Evolutionary conservation across 2,797 vertebrate species (phyloP).

Genomic region (Paramormyrops hopkinsi): DNA sequence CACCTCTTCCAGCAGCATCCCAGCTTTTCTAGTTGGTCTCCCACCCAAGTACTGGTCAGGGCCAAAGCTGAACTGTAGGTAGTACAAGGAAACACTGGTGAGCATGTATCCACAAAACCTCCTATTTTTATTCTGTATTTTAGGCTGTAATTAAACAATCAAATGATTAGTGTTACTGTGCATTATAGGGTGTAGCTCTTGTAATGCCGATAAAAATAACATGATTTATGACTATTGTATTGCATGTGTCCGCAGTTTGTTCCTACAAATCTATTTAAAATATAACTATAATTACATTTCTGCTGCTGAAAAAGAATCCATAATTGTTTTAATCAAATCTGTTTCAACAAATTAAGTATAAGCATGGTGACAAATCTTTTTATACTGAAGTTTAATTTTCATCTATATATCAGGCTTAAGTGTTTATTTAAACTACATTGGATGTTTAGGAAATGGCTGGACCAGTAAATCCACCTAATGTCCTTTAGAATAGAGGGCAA

Average conservation of each 20-base stretch:
- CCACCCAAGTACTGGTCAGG: not conserved
- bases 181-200: conserved; percentile 6
- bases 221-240: not conserved
- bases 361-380: conserved; percentile 1
- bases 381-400: not conserved
- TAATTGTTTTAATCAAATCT: not conserved
- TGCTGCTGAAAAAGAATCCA: not conserved
- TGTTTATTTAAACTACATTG: not conserved
- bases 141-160: not conserved
- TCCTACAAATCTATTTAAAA: not conserved
- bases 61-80: not conserved
- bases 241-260: not conserved
- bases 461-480: not conserved
- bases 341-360: conserved; percentile 6
- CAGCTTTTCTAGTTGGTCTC: not conserved
- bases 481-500: not conserved
- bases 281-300: conserved; percentile 2
- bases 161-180: not conserved
- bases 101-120: not conserved
- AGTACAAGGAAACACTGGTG: not conserved
- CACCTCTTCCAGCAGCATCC: not conserved
- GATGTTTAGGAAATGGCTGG: not conserved
- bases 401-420: not conserved
- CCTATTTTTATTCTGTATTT: not conserved
- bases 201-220: not conserved